Conservation (phyloP, 2,888 invertebrate genomes). For the Creontiades dilutus region DNA sequence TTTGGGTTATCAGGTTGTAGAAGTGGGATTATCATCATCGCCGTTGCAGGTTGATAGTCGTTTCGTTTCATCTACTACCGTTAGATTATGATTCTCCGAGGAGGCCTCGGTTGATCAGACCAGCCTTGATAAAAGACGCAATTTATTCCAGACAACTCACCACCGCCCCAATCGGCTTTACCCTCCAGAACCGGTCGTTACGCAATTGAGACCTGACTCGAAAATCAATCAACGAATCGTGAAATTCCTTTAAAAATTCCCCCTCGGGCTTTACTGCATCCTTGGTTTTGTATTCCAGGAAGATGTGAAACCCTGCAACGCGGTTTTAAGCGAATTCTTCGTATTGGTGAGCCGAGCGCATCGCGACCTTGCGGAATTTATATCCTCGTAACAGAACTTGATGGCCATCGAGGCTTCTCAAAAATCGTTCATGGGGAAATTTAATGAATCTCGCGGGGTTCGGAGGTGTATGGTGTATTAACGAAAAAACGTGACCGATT, state of each 20-base stretch:
- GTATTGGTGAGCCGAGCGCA: background rate
- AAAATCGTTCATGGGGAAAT: background rate
- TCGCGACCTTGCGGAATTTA: background rate
- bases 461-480: too few species aligned
- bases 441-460: too few species aligned
- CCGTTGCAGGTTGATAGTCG: too few species aligned
- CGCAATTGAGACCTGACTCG: conserved; percentile 27
- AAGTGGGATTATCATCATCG: too few species aligned
- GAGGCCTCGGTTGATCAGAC: background rate
- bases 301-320: background rate
- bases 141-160: background rate
- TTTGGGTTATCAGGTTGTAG: too few species aligned
- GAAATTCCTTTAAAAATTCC: conserved; percentile 11
- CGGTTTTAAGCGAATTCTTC: background rate
- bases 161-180: background rate
- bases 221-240: background rate
- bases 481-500: too few species aligned
- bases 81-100: background rate
- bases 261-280: background rate
- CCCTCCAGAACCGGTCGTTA: background rate
- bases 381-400: background rate
- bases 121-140: conserved; percentile 17
- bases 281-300: conserved; percentile 7
- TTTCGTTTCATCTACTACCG: too few species aligned
- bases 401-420: background rate